Conservation (phyloP, 2,797 vertebrate species). For the Diglossa cyanea region DNA sequence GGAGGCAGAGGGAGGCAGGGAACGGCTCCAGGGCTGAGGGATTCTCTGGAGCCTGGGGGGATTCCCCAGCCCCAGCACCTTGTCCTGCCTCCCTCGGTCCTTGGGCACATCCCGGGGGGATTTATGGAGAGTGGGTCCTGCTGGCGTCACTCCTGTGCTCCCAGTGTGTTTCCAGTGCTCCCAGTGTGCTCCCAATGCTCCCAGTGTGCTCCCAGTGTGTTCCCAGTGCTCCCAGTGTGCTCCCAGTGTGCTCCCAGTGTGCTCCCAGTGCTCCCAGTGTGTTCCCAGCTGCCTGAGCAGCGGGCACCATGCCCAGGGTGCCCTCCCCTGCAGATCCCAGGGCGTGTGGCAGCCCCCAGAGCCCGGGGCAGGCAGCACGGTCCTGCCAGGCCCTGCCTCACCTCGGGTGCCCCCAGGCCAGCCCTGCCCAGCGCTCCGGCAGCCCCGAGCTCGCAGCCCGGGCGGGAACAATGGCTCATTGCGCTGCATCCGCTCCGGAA, state of each 20-base stretch:
- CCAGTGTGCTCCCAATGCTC: no score
- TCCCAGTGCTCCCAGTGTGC: no score
- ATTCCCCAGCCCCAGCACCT: not conserved
- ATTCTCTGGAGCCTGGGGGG: not conserved
- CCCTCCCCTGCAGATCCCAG: rapidly evolving
- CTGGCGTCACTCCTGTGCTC: not conserved
- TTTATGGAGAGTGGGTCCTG: not conserved
- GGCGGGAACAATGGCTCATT: conserved; percentile 29
- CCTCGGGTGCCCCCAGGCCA: not conserved
- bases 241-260: no score
- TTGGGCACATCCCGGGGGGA: not conserved
- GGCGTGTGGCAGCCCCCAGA: rapidly evolving
- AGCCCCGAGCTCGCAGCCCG: rapidly evolving
- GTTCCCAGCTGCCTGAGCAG: rapidly evolving
- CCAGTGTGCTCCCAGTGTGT: no score
- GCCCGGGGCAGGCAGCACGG: not conserved
- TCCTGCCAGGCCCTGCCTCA: not conserved
- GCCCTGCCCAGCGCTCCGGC: not conserved
- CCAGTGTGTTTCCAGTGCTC: not conserved
- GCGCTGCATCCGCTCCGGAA: not conserved
- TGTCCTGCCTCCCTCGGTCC: no score
- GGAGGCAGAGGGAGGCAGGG: not conserved
- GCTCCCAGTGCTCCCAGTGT: no score
- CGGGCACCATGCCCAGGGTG: not conserved
- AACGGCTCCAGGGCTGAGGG: not conserved